Percentiles rank a stretch among this genome's conserved stretches.
Evolutionary conservation across 2,113 vertebrate species (phyloP).

Genomic region (Corythornis madagascariensis): DNA sequence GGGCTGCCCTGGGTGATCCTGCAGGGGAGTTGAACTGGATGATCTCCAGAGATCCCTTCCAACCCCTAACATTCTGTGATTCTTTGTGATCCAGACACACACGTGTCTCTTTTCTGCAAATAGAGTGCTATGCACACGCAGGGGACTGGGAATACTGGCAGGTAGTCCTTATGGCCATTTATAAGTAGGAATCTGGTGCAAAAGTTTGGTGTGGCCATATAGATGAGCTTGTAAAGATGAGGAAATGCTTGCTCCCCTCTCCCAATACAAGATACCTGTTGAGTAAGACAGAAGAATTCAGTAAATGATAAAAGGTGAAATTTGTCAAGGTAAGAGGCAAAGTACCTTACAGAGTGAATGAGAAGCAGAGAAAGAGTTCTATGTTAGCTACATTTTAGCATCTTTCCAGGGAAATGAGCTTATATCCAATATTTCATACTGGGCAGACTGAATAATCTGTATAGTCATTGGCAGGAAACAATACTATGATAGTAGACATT

Average conservation of each 20-base stretch:
- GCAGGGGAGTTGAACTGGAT: too few species aligned
- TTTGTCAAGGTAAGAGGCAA: neutral
- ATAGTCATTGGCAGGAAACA: neutral
- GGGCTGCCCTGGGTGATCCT: too few species aligned
- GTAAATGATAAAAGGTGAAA: neutral
- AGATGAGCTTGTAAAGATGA: neutral
- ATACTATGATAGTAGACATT: neutral
- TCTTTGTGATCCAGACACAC: neutral
- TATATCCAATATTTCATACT: neutral
- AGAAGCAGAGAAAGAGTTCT: neutral
- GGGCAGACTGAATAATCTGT: slow-evolving; percentile 12
- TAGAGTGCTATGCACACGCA: fast-evolving
- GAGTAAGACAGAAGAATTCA: neutral
- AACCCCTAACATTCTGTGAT: too few species aligned
- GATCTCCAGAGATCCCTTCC: too few species aligned
- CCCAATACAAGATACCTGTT: neutral
- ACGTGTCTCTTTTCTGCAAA: neutral
- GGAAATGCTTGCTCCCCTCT: neutral
- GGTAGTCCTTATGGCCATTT: neutral
- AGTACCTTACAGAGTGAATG: neutral
- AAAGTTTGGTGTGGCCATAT: neutral
- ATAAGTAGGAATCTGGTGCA: neutral
- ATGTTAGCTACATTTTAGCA: neutral
- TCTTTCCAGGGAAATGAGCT: neutral
- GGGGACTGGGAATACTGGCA: too few species aligned